These are phyloP conservation scores for Apeira syringaria DNA, from an alignment of 2,888 invertebrate genomes.

Conservation along the genomic window DNA sequence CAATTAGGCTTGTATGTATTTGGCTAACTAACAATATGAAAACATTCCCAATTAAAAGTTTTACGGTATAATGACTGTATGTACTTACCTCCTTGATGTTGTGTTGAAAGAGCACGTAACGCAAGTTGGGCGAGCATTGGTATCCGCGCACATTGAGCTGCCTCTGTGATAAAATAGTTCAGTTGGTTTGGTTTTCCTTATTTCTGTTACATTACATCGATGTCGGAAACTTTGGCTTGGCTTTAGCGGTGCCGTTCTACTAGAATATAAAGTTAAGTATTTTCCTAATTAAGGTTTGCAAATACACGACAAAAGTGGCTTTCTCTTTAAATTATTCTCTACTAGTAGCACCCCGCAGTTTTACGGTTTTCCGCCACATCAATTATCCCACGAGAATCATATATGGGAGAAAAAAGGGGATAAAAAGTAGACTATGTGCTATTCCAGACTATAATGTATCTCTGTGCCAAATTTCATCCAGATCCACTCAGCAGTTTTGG, in stretches of 20 bases:
- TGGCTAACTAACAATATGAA: no score
- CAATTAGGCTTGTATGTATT: no score
- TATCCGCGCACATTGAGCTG: constrained; percentile 94
- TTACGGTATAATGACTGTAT: constrained; percentile 16
- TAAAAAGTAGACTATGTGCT: no score
- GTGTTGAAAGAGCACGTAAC: constrained; percentile 94
- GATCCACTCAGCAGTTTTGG: no score
- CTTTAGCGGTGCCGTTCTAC: not conserved
- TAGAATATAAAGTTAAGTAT: constrained; percentile 5
- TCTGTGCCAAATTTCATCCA: no score
- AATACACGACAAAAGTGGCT: constrained; percentile 4
- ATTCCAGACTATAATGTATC: no score
- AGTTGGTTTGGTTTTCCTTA: constrained; percentile 12
- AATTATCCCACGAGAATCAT: no score
- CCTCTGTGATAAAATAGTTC: constrained; percentile 83
- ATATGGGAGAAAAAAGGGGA: no score
- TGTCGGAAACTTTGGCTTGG: constrained; percentile 3
- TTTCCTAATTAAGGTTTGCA: constrained; percentile 3
- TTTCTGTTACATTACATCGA: constrained; percentile 10
- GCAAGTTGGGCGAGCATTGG: constrained; percentile 93
- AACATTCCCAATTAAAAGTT: constrained; percentile 46
- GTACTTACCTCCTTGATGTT: constrained; percentile 91
- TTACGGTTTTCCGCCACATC: no score
- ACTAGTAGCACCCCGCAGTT: no score
- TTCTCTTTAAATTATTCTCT: constrained; percentile 20